Base-by-base conservation (phyloP, 2,888 invertebrate genomes). In the Polydrusus cervinus region DNA sequence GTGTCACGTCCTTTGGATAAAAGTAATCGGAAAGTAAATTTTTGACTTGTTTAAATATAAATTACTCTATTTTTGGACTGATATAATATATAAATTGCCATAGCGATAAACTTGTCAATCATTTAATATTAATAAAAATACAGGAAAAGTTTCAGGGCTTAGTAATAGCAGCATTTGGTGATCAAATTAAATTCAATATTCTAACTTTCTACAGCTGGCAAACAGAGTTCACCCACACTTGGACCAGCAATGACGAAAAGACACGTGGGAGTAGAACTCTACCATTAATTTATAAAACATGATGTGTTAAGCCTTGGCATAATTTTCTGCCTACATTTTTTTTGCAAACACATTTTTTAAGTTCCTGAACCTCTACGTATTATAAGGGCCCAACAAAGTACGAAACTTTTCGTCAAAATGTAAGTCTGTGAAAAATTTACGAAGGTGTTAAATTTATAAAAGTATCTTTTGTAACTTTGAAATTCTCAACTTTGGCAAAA, bases 401-500 rank as follows among this genome's bases (percentile, higher is more conserved):
- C 53, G 13, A 53, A 53, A 53, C 30, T 53, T 53, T 53, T 53
- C 57, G 16, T 60, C 57, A 60, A 60, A 57, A 40, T 16, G 57
- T 53, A 60, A 60, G 18, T 16, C 57, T 9, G 34, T 57, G 30
- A 60, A 60, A 60, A 38, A 60, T 60, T 60, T 60, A 60, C 57
- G 38, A 60, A 60, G 57, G 57, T 60, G 57, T 60, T 60, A 60
- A 60, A 60, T 60, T 60, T 57, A 60, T 60, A 38, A 60, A 60
- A 60, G 57, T 60, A 60, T 60, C 57, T 60, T 60, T 60, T n/a
- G 57, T 34, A 60, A 60, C 57, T 60, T 60, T 16, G 14, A 60
- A 60, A 60, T 38, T 34, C 57, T 60, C 57, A 16, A 60, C 57
- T 60, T 60, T 60, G 57, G 57, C 57, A 60, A 60, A 38, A 60